phyloP scores from a whole-genome alignment of 2,113 vertebrate species.

The Cyprinodon brontotheroides region DNA sequence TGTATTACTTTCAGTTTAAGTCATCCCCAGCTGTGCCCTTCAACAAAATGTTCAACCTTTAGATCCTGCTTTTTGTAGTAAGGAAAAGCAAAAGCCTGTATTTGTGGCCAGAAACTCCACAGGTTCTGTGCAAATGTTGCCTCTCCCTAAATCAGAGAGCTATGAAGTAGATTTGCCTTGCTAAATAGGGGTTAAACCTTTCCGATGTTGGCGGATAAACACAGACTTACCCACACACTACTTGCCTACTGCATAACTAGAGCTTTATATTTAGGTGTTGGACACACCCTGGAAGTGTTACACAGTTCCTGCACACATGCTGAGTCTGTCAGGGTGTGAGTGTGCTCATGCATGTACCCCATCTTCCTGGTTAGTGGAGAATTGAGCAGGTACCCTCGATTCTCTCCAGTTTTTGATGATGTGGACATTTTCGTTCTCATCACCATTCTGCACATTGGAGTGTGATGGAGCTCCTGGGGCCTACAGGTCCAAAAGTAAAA shows the following conservation, averaged over 20 bases:
- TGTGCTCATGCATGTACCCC: conserved; percentile 56
- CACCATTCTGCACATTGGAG: conserved; percentile 65
- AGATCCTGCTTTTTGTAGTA: neutral
- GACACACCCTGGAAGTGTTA: conserved; percentile 45
- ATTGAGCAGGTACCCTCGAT: conserved; percentile 60
- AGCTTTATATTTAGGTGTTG: conserved; percentile 10
- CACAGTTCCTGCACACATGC: neutral
- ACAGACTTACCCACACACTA: conserved; percentile 1
- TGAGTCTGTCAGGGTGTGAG: conserved; percentile 12
- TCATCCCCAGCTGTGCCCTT: conserved; percentile 6
- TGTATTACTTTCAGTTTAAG: neutral
- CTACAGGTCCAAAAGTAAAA: conserved; percentile 44
- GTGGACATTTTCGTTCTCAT: conserved; percentile 46
- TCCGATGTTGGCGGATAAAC: conserved; percentile 26
- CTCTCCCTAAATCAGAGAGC: conserved; percentile 14
- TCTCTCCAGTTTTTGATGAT: conserved; percentile 78
- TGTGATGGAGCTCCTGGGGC: conserved; percentile 34
- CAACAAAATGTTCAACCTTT: conserved; percentile 1
- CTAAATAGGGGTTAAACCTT: conserved; percentile 57
- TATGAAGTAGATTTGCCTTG: conserved; percentile 47
- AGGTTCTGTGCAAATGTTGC: conserved; percentile 24
- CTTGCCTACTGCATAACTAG: conserved; percentile 23
- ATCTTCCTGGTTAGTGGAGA: conserved; percentile 63
- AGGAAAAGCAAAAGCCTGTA: conserved; percentile 10
- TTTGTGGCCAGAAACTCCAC: conserved; percentile 17